Conservation (phyloP, 2,113 vertebrate genomes). For the Turdus rufiventris region DNA sequence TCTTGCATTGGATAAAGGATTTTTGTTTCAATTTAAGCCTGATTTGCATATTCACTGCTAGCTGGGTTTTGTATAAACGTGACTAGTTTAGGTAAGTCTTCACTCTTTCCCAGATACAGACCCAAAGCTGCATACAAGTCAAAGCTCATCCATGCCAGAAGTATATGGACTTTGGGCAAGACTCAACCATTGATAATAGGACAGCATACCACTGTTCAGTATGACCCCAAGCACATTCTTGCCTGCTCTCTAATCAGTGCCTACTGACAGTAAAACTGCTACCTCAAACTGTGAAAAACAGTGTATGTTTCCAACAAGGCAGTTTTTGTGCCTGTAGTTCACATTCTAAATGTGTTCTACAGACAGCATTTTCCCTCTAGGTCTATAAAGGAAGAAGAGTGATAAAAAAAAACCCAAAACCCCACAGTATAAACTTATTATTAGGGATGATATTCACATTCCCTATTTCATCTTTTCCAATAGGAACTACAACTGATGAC, state of each 20-base stretch:
- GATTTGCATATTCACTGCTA: not conserved
- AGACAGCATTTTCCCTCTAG: not conserved
- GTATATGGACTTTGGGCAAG: not conserved
- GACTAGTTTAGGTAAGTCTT: not conserved
- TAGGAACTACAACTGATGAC: not conserved
- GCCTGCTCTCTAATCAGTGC: not conserved
- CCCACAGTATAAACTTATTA: not conserved
- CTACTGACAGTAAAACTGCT: not conserved
- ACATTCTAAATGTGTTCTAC: not conserved
- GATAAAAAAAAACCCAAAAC: not conserved
- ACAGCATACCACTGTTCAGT: not conserved
- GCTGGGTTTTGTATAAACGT: not conserved
- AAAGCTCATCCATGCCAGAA: not conserved
- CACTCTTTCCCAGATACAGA: not conserved
- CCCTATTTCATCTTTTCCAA: not conserved
- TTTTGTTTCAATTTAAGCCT: not conserved
- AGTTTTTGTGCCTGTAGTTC: not conserved
- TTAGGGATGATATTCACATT: not conserved
- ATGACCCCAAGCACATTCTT: not conserved
- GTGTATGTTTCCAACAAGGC: not conserved
- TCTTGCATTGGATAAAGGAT: not conserved
- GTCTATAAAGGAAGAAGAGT: not conserved
- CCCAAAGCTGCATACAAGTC: not conserved
- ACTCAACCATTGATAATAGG: not conserved
- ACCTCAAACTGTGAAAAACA: not conserved